Base-by-base conservation (phyloP, 2,113 vertebrate genomes). In the Elanus axillaris region DNA sequence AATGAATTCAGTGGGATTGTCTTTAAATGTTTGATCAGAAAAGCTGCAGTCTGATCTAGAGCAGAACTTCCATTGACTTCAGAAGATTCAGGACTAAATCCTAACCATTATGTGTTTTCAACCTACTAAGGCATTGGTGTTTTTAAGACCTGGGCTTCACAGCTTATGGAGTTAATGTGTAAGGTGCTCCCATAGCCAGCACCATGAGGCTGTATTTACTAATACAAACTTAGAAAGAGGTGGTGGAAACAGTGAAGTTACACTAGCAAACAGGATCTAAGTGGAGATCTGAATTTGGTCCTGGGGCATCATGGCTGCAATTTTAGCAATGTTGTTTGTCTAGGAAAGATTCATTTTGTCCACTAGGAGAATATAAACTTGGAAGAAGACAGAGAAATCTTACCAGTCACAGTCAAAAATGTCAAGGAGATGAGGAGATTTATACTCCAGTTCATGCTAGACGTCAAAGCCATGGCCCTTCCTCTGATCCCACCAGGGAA, bases 341-440 rank as follows among this genome's bases (percentile, higher is more conserved):
- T 16, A 17, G 32, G 40, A 40, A 64, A 94, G 2, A 56, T 58
- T 63, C 5, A 10, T 58, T 75, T 75, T 88, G 32, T 48, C 27
- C 58, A 50, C 27, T 56, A 67, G 34, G 18, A 87, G 36, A 84
- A 23, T 45, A 45, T 87, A 25, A 32, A 0, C 47, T 66, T 75
- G 11, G 75, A 83, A 86, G 32, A 19, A 79, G 72, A 69, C 3
- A 10, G 45, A 60, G 14, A 62, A 79, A 27, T 83, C 98, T 98
- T 98, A 99, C 99, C 99, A 29, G 99, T 99, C 58, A 99, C 78
- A 17, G 99, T 99, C 95, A 99, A 98, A 98, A 99, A 99, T 1
- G 99, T 99, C 98, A 99, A 98, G n/a, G 99, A 99, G 93, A 99
- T 99, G 93, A 99, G 98, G 25, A 99, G 99, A 95, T 99, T 99